These are phyloP conservation scores for Tyrophagus putrescentiae DNA, from an alignment of 1,140 invertebrate species.

Conservation along the genomic window DNA sequence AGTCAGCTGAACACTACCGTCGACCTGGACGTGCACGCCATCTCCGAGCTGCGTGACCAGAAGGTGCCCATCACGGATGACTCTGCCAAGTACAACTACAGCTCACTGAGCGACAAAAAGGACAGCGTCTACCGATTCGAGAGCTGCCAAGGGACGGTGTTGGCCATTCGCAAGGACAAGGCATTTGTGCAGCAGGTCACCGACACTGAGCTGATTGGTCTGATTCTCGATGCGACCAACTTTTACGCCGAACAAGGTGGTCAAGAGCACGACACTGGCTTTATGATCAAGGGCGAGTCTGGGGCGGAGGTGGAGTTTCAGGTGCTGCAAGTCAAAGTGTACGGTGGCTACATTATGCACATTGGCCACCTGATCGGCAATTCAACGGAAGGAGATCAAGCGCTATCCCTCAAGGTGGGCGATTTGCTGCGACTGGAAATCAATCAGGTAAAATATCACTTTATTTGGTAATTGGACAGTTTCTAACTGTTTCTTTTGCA, in stretches of 20 bases:
- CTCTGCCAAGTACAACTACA: conserved; percentile 78
- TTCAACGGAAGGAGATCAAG: conserved; percentile 27
- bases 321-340: conserved; percentile 87
- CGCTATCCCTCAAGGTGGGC: conserved; percentile 64
- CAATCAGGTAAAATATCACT: conserved; percentile 43
- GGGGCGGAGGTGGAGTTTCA: conserved; percentile 63
- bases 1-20: conserved; percentile 59
- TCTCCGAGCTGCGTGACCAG: conserved; percentile 70
- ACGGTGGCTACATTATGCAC: conserved; percentile 89
- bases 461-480: conserved; percentile 4
- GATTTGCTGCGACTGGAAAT: conserved; percentile 68
- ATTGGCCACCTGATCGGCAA: conserved; percentile 44
- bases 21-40: conserved; percentile 83
- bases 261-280: conserved; percentile 94
- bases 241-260: conserved; percentile 96
- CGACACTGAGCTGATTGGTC: conserved; percentile 73
- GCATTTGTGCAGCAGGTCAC: conserved; percentile 68
- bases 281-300: conserved; percentile 65
- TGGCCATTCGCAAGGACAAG: conserved; percentile 53
- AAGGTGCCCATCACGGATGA: conserved; percentile 73
- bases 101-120: conserved; percentile 40
- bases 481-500: conserved; percentile 24
- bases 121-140: conserved; percentile 50
- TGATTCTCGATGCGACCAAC: conserved; percentile 73
- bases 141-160: conserved; percentile 36